phyloP scores from a whole-genome alignment of 2,113 vertebrate species.

The Dicentrarchus labrax region DNA sequence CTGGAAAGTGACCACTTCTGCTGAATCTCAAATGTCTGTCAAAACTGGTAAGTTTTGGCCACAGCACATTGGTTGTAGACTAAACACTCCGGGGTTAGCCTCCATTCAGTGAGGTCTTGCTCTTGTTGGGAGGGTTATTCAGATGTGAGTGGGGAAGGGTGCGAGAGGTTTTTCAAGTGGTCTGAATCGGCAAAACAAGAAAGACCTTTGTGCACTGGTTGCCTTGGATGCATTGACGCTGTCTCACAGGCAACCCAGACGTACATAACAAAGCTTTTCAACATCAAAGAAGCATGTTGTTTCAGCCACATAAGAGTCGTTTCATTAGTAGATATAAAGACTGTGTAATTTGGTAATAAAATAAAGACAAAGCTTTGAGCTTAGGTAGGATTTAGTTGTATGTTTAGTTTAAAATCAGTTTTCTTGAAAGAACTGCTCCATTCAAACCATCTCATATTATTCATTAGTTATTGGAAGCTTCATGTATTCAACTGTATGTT shows the following conservation, averaged over 20 bases:
- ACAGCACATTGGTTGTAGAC: not conserved
- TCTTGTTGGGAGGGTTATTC: not conserved
- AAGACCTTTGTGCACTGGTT: not conserved
- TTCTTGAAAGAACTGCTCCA: not conserved
- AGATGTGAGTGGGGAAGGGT: not conserved
- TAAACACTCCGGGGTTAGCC: slow-evolving; percentile 1
- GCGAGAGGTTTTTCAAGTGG: slow-evolving; percentile 6
- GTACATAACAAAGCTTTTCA: not conserved
- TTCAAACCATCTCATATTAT: not conserved
- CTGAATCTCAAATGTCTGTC: not conserved
- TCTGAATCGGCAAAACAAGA: not conserved
- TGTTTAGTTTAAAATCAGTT: not conserved
- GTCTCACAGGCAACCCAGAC: not conserved
- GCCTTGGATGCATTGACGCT: not conserved
- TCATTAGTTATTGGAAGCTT: not conserved
- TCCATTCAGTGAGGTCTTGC: not conserved
- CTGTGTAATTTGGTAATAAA: not conserved
- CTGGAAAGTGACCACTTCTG: not conserved
- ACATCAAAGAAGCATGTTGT: not conserved
- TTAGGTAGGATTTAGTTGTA: not conserved
- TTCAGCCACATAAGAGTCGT: not conserved
- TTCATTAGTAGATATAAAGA: not conserved
- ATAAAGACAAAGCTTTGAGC: not conserved
- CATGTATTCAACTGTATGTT: not conserved
- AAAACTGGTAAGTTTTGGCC: not conserved